Evolutionary conservation across 2,113 vertebrate genomes (phyloP).

Genomic region (Scomber colias): DNA sequence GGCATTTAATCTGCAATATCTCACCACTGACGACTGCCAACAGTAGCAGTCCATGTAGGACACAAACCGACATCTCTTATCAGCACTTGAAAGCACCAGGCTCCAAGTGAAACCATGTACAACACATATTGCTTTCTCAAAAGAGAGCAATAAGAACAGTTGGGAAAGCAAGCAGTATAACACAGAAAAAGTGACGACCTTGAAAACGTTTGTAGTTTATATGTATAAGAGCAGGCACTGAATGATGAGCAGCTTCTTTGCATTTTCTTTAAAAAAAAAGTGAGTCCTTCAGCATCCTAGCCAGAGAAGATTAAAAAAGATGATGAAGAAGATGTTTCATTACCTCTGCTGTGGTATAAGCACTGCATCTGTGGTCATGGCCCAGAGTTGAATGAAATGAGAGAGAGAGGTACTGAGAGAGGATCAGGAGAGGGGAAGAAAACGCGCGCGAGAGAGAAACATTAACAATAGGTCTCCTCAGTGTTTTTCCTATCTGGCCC

Average conservation of each 20-base stretch:
- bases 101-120: background rate
- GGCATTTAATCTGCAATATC: constrained; percentile 31
- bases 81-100: constrained; percentile 24
- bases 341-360: constrained; percentile 50
- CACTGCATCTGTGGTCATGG: constrained; percentile 41
- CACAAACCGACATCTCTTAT: constrained; percentile 29
- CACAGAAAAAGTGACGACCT: constrained; percentile 17
- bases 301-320: background rate
- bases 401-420: constrained; percentile 36
- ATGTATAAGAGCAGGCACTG: too few relatives aligned
- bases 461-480: constrained; percentile 58
- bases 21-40: constrained; percentile 16
- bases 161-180: background rate
- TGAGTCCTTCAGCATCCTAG: background rate
- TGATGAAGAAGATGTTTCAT: background rate
- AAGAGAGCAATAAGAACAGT: constrained; percentile 1
- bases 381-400: constrained; percentile 45
- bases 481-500: constrained; percentile 68
- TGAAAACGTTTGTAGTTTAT: constrained; percentile 10
- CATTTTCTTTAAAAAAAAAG: background rate
- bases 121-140: background rate
- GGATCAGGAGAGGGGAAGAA: constrained; percentile 37
- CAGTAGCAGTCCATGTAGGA: constrained; percentile 17
- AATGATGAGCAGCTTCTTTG: too few relatives aligned
- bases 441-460: constrained; percentile 3